Evolutionary conservation across 1,140 invertebrate species (phyloP), one percentile per base, ranked within the genome.

Genomic region (Anoplolepis gracilipes): DNA sequence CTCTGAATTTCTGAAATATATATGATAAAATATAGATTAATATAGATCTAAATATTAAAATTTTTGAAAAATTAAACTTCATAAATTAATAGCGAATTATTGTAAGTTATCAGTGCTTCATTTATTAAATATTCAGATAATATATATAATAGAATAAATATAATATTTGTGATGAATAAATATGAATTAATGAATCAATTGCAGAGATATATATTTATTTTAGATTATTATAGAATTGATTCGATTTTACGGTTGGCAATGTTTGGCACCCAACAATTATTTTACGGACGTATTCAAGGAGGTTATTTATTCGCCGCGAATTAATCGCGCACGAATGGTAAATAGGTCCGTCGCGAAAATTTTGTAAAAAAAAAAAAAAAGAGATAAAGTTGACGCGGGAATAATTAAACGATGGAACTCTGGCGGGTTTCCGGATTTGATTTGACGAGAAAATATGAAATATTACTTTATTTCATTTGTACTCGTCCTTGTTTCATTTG

Each of bases 351-450:
- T 72, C 59, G 53, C 28, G 55, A 39, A 46, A 82, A 82, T 82
- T 82, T 82, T 8, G 36, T 13, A 28, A 72, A 82, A 70, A 77
- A 81, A 82, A 28, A 72, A 82, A 70, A 77, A 81, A 82, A 46
- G 67, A 82, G 53, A 61, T 81, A 59, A 46, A 82, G 78, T 67
- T 73, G 55, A 82, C 78, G 53, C 36, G 10, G 25, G 33, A 72
- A 81, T 81, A 81, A 82, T 82, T 73, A 73, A 82, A 82, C 53
- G 78, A 61, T 82, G 28, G n/a, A 82, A 82, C 13, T 82, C 53
- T 59, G 67, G 78, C n/a, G 65, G 16, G 78, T 82, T 82, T 72
- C n/a, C 67, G 65, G 78, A 82, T 72, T 81, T 53, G 65, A 72
- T 82, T 82, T 82, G 67, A 72, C 36, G 67, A 73, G 73, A 82